Evolutionary conservation across 2,797 vertebrate genomes (phyloP).

Genomic region (Peromyscus attwateri): DNA sequence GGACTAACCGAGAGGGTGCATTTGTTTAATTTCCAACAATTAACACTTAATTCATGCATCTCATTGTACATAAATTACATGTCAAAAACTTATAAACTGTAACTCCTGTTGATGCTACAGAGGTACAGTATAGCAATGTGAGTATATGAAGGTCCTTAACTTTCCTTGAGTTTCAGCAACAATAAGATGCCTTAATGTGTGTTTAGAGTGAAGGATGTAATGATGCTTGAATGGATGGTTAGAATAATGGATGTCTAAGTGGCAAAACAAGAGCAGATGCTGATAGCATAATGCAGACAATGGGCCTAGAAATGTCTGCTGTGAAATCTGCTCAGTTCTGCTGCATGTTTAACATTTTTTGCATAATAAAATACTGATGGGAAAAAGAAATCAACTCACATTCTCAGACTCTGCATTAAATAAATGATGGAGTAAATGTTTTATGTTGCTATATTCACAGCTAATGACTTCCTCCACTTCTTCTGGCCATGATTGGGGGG

Average conservation of each 20-base stretch:
- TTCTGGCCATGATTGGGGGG: neutral
- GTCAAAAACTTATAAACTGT: neutral
- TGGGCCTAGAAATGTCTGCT: neutral
- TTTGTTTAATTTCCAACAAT: conserved; percentile 42
- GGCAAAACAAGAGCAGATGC: neutral
- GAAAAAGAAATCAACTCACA: conserved; percentile 44
- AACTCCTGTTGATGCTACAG: neutral
- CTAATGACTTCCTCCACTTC: neutral
- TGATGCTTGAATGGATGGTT: neutral
- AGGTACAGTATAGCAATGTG: neutral
- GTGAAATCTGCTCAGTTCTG: neutral
- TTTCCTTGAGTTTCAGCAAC: conserved; percentile 15
- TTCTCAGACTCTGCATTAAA: neutral
- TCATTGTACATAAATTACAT: neutral
- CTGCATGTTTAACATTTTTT: neutral
- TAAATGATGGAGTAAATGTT: conserved; percentile 18
- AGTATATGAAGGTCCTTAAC: neutral
- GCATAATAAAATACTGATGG: neutral
- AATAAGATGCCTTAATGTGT: neutral
- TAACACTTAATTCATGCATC: neutral
- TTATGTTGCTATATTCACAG: neutral
- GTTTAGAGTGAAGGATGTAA: neutral
- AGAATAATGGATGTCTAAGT: neutral
- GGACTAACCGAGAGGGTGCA: neutral
- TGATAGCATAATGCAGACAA: neutral